Base-by-base conservation (phyloP, 2,113 vertebrate genomes). In the Nothobranchius kuhntae region DNA sequence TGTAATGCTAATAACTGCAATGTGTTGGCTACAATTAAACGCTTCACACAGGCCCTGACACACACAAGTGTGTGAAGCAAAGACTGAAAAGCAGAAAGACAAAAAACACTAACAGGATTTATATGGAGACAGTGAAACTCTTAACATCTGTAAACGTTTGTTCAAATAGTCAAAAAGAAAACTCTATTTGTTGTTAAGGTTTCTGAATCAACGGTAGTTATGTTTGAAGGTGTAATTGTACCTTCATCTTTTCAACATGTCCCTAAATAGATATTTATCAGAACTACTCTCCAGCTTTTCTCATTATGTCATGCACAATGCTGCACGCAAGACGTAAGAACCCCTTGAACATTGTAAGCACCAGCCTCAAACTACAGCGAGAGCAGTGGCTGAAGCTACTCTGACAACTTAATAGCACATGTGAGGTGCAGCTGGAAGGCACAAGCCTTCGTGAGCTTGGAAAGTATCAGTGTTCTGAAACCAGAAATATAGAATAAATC, bases 1-100 rank as follows among this genome's bases (percentile, higher is more conserved):
- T 78, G 75, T 75, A 73, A 73, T 86, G 85, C 85, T 93, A 92
- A 93, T 91, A 91, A 91, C 85, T 91, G 89, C 91, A 93, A 91
- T 88, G 89, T 91, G 90, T 91, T 87, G 82, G 82, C 76, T 80
- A 86, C 82, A 90, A 85, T 89, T 85, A 87, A 90, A 87, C 67
- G 83, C 75, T 83, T 73, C 64, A 78, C 66, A 70, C 48, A 74
- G 68, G 77, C 65, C 61, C 64, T 71, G 48, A 78, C 67, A 66
- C 9, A 64, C 46, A 68, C 30, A 79, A 17, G 14, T 67, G 54
- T 52, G 47, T 46, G 24, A 15, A 68, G 36, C 35, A 13, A n/a
- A n/a, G 13, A 2, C 10, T 2, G 2, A 42, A 42, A 42, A 9
- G 40, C 40, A 12, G 3, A 45, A 11, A 45, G 3, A 45, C 12